Evolutionary conservation across 1,140 invertebrate genomes (phyloP), one percentile per base, ranked within the genome.

Genomic region (Apis cerana): DNA sequence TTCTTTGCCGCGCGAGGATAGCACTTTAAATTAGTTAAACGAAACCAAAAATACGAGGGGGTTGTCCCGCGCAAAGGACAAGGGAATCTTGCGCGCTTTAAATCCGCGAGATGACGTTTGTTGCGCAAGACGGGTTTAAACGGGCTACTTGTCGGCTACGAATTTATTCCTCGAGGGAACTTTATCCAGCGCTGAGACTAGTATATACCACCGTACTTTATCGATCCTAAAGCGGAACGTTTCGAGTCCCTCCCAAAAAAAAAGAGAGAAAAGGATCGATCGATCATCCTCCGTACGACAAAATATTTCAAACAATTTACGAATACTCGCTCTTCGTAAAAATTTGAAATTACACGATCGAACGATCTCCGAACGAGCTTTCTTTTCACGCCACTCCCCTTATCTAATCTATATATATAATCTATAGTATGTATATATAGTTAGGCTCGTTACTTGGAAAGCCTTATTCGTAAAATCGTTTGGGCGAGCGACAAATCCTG

Each of bases 11-110:
- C 33, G 58, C 33, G 33, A 27, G 58, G 50, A 50, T 21, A 54
- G 50, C n/a, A 75, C 67, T 78, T 82, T 82, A 82, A 76, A 82
- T 67, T 33, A 76, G 64, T 76, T 61, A 59, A 75, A 13, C 61
- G 10, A 15, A 17, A 67, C 59, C 11, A 62, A 56, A 56, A 74
- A 54, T 65, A 58, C 48, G 43, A 12, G 48, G 13, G 64, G 64
- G 43, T 69, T 61, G n/a, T 61, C 19, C 2, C 27, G 23, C 21
- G 11, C 64, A 62, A 68, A 69, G 33, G 56, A 67, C 4, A 2
- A 5, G 13, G 43, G 12, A 8, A 17, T 15, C 64, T 21, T 19
- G 52, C 19, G 15, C n/a, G 52, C 11, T 1, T 11, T 21, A 19
- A 75, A 2, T 23, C 48, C n/a, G 43, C 2, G 12, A n/a, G 9